phyloP scores from a whole-genome alignment of 2,797 vertebrate species.

The Graptemys geographica region DNA sequence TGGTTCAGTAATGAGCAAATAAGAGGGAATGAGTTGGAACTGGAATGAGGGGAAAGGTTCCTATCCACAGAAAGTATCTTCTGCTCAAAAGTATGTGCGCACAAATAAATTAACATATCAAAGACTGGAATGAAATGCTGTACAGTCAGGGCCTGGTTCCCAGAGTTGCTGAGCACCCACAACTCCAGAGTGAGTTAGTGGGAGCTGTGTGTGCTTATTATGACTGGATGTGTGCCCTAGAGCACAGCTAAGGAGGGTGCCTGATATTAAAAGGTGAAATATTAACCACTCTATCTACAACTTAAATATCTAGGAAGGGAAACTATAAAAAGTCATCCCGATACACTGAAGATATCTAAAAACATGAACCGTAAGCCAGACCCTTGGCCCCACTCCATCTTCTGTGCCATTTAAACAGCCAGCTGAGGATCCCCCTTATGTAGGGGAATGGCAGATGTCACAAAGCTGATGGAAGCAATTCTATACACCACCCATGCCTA shows the following conservation, averaged over 20 bases:
- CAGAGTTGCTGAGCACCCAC: background rate
- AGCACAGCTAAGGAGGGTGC: background rate
- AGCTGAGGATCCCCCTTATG: background rate
- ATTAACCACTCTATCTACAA: too few species aligned
- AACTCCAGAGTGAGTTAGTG: background rate
- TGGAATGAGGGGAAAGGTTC: background rate
- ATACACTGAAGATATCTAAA: background rate
- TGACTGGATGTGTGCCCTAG: background rate
- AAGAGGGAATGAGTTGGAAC: background rate
- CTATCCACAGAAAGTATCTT: background rate
- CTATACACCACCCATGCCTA: background rate
- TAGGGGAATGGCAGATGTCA: background rate
- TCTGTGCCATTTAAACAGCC: background rate
- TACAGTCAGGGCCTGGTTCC: background rate
- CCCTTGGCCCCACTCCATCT: background rate
- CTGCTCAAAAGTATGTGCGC: background rate
- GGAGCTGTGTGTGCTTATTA: background rate
- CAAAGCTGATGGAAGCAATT: background rate
- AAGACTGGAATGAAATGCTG: background rate
- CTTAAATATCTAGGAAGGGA: too few species aligned
- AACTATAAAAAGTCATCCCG: too few species aligned
- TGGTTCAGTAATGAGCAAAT: background rate
- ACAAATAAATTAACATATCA: background rate
- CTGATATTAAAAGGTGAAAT: background rate
- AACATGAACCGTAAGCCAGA: background rate